A percentile compares a stretch with the other conserved stretches of the same genome.
phyloP scores from a whole-genome alignment of 1,140 invertebrate genomes.

The Diorhabda sublineata region DNA sequence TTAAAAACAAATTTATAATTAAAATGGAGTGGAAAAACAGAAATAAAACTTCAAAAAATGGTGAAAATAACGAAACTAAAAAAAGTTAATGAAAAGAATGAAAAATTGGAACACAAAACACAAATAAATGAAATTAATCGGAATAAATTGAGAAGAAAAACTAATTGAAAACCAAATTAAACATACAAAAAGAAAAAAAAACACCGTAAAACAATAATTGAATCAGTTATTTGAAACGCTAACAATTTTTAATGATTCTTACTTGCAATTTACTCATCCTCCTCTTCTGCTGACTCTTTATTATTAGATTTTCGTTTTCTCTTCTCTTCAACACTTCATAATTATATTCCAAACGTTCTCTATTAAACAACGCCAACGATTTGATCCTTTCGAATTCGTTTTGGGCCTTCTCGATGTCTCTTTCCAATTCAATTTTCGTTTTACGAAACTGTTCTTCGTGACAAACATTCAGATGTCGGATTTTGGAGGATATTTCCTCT shows the following conservation, averaged over 20 bases:
- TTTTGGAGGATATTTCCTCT: constrained; percentile 57
- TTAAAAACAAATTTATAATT: too few species aligned
- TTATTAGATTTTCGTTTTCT: constrained; percentile 80
- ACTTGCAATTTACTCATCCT: constrained; percentile 31
- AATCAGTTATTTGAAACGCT: too few species aligned
- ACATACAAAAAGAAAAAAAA: too few species aligned
- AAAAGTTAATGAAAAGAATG: too few species aligned
- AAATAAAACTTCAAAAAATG: too few species aligned
- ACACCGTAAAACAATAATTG: too few species aligned
- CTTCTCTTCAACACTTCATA: constrained; percentile 77
- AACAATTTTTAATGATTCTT: constrained; percentile 15
- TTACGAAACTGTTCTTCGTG: constrained; percentile 66
- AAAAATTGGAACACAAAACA: too few species aligned
- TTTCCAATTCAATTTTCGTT: constrained; percentile 65
- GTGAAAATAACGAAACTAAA: too few species aligned
- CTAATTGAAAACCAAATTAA: too few species aligned
- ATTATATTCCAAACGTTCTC: constrained; percentile 84
- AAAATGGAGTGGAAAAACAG: too few species aligned
- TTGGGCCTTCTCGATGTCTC: constrained; percentile 65
- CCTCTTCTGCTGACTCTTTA: constrained; percentile 77
- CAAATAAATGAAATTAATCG: too few species aligned
- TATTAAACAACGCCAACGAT: constrained; percentile 66
- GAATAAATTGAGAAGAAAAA: too few species aligned
- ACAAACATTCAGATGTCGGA: constrained; percentile 57
- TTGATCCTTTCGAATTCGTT: constrained; percentile 75